A percentile compares a stretch with the other conserved stretches of the same genome.
phyloP scores from a whole-genome alignment of 2,113 vertebrate species.

The Ailuropoda melanoleuca region DNA sequence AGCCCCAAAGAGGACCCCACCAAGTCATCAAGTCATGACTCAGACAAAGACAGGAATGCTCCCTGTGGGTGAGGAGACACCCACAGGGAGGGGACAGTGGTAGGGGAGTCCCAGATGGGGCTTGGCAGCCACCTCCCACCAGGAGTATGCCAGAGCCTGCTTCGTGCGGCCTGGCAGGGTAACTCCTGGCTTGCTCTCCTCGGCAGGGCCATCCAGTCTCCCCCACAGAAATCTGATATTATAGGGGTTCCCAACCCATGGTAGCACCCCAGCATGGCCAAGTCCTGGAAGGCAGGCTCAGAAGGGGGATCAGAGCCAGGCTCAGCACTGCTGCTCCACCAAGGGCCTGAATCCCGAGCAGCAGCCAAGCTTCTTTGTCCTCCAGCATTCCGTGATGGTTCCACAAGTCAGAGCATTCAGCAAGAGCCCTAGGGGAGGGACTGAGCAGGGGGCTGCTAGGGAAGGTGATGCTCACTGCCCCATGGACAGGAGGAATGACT shows the following conservation, averaged over 20 bases:
- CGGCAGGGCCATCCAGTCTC: background rate
- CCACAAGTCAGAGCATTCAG: background rate
- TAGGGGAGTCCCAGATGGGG: background rate
- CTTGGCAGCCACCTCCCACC: background rate
- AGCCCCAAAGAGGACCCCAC: background rate
- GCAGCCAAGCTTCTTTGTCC: background rate
- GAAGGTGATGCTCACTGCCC: background rate
- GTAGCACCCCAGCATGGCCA: background rate
- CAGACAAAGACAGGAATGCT: background rate
- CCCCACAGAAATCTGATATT: background rate
- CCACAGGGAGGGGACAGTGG: background rate
- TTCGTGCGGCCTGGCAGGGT: background rate
- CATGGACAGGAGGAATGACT: fast-evolving
- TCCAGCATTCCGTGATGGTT: background rate
- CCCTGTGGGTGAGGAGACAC: background rate
- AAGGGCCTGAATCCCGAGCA: background rate
- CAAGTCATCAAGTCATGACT: background rate
- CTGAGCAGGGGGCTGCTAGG: background rate
- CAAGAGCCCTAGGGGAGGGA: background rate
- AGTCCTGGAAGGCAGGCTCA: background rate
- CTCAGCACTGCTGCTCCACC: background rate
- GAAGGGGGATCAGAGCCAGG: background rate
- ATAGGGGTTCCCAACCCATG: background rate
- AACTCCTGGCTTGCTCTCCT: background rate
- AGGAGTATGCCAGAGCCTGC: background rate